Conservation (phyloP, 2,888 invertebrate genomes). For the Drosophila cognata region DNA sequence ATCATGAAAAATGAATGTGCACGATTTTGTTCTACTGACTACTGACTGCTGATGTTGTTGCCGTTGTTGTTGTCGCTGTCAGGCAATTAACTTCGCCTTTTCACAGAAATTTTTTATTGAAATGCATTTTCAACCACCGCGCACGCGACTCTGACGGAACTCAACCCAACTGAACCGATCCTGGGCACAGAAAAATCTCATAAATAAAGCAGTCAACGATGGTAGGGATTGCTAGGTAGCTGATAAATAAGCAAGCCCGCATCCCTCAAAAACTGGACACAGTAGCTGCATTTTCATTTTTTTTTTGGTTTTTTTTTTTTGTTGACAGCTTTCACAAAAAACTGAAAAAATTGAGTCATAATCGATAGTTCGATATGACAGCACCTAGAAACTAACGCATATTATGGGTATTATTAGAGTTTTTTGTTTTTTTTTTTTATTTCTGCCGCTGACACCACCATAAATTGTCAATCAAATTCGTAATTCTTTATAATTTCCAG, state of each 20-base stretch:
- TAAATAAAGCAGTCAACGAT: slow-evolving; percentile 69
- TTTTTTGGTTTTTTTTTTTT: slow-evolving; percentile 19
- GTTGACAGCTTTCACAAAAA: slow-evolving; percentile 51
- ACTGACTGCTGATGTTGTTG: slow-evolving; percentile 40
- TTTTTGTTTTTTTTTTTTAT: slow-evolving; percentile 7
- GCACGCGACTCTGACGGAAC: slow-evolving; percentile 29
- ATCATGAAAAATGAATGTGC: slow-evolving; percentile 79
- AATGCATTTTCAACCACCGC: slow-evolving; percentile 71
- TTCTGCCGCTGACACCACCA: slow-evolving; percentile 48
- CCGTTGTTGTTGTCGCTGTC: slow-evolving; percentile 42
- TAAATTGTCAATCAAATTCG: slow-evolving; percentile 60
- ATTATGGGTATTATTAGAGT: slow-evolving; percentile 39
- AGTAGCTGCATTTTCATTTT: slow-evolving; percentile 36
- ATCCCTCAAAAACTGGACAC: slow-evolving; percentile 52
- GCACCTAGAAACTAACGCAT: slow-evolving; percentile 39
- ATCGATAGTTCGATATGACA: slow-evolving; percentile 64
- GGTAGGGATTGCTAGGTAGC: slow-evolving; percentile 49
- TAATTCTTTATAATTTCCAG: slow-evolving; percentile 60
- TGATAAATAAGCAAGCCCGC: slow-evolving; percentile 34
- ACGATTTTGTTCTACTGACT: slow-evolving; percentile 43
- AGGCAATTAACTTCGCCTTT: slow-evolving; percentile 72
- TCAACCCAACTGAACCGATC: slow-evolving; percentile 13
- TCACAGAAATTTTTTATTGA: slow-evolving; percentile 64
- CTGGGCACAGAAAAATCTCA: slow-evolving; percentile 39
- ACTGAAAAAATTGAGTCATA: slow-evolving; percentile 60